Conservation (phyloP, 2,113 vertebrate genomes). For the Falcunculus frontatus region DNA sequence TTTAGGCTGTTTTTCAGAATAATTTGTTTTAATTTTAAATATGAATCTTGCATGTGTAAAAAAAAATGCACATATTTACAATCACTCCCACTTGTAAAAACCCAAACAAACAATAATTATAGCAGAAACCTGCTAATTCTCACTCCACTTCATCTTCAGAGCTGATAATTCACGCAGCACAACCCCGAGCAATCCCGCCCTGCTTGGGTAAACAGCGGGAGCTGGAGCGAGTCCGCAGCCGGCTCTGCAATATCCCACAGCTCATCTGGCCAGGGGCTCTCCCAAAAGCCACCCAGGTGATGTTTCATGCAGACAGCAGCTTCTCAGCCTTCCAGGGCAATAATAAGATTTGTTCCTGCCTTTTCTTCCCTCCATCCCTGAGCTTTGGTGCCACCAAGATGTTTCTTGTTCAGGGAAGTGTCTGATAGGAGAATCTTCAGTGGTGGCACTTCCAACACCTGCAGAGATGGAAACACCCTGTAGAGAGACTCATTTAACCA, state of each 20-base stretch:
- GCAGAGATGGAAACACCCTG: background rate
- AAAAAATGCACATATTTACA: background rate
- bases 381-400: fast-evolving
- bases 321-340: background rate
- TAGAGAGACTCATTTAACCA: background rate
- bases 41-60: background rate
- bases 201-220: background rate
- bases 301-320: background rate
- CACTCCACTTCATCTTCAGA: background rate
- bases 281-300: background rate
- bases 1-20: conserved; percentile 12
- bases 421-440: background rate
- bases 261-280: background rate
- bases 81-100: background rate
- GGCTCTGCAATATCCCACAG: fast-evolving
- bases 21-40: background rate
- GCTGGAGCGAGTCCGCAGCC: background rate
- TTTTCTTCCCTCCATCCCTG: fast-evolving
- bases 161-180: background rate
- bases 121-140: conserved; percentile 34
- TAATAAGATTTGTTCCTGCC: background rate
- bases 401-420: background rate
- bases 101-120: conserved; percentile 6
- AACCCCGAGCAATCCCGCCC: background rate
- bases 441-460: background rate